Base-by-base conservation (phyloP, 2,113 vertebrate species). In the Hippocampus guttulatus region DNA sequence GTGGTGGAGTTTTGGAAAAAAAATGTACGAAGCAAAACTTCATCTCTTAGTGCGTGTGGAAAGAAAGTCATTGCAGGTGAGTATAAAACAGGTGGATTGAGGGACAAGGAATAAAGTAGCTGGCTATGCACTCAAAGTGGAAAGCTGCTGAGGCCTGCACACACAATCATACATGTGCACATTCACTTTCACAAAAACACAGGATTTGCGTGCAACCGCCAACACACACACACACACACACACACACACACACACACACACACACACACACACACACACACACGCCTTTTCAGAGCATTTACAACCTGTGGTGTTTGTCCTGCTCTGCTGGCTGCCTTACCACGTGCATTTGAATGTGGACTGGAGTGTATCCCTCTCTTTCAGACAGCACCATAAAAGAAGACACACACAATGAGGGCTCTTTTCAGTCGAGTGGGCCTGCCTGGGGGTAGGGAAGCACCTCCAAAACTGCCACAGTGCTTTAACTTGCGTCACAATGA, bases 291-390 rank as follows among this genome's bases (percentile, higher is more conserved):
- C 75, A 82, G 83, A 79, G 79, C 69, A 63, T 85, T 90, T 85
- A 89, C 86, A 91, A 90, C 84, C 85, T 86, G 90, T 85, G 85
- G 81, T 88, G 87, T 89, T 89, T 89, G 86, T 84, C 88, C 89
- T 88, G 87, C 84, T 87, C 88, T 75, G 80, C 82, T 88, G 84
- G 83, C 89, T 83, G 85, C 85, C 81, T 77, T 81, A 88, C 89
- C 86, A 82, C 76, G 82, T 88, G 81, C 85, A 89, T 91, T 88
- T 90, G 82, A 89, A 91, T 90, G 85, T 79, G 73, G 86, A 87
- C 83, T 88, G 86, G 88, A 88, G 87, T 85, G 85, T 85, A 88
- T 90, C 87, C 84, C 81, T 89, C 84, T 85, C 77, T 83, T 87
- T 87, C 79, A 85, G 84, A 85, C 76, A 84, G 85, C 74, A 54